Base-by-base conservation (phyloP, 2,113 vertebrate genomes). In the Tragelaphus strepsiceros region DNA sequence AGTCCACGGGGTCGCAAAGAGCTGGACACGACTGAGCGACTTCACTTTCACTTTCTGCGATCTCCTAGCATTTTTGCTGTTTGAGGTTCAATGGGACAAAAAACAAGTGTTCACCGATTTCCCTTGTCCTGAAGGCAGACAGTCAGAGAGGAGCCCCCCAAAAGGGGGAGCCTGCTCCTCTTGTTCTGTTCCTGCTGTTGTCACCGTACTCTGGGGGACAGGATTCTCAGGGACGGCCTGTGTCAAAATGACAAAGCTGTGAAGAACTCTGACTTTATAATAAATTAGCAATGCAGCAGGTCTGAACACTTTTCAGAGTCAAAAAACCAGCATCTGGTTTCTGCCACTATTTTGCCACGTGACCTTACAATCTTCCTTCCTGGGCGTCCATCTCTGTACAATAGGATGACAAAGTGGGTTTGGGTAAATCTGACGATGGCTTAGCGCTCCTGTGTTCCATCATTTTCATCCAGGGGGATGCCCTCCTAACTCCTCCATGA, bases 1-100 rank as follows among this genome's bases (percentile, higher is more conserved):
- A 6, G 19, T 71, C 67, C 19, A 39, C 0, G 5, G 67, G 67
- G n/a, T 71, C 0, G 2, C n/a, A 22, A 39, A 39, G n/a, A 71
- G n/a, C 10, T 13, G n/a, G 5, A 71, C 10, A 39, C 2, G 1
- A 39, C n/a, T 22, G n/a, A 39, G n/a, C 0, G 19, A 71, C n/a
- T 39, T 71, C 67, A 71, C 67, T 71, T 71, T 71, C n/a, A 39
- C 67, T 22, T 92, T 90, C 77, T 46, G 30, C n/a, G 28, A 6
- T 64, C 21, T 71, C 67, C 56, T 22, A 28, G n/a, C 0, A 2
- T 87, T 92, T 64, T 82, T 88, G 22, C 53, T 95, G 32, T 58
- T 58, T 43, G 53, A 35, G 84, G 24, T 53, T 71, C 54, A 6
- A 19, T 43, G 51, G 43, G 53, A 64, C 19, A 26, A 32, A 35